Evolutionary conservation across 2,113 vertebrate species (phyloP).

Genomic region (Notothenia rossii): DNA sequence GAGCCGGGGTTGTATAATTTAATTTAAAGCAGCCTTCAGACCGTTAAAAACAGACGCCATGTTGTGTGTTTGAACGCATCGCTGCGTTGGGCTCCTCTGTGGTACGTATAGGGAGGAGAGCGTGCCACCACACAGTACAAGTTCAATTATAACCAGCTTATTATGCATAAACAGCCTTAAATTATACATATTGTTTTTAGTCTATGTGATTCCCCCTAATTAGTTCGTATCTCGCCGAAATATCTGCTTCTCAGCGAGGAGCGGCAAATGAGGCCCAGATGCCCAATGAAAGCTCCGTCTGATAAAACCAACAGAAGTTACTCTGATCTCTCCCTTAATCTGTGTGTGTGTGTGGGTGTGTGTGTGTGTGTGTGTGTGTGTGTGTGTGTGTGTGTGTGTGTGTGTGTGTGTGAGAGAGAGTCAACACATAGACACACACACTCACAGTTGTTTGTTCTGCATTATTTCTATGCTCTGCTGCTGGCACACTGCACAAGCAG

Average conservation of each 20-base stretch:
- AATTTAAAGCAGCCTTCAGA: background rate
- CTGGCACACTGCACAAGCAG: conserved; percentile 75
- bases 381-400: conserved; percentile 42
- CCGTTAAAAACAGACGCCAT: conserved; percentile 6
- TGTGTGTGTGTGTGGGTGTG: conserved; percentile 45
- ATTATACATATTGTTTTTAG: conserved; percentile 74
- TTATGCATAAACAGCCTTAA: conserved; percentile 67
- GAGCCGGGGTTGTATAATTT: background rate
- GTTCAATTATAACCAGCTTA: conserved; percentile 61
- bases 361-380: conserved; percentile 37
- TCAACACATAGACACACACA: background rate
- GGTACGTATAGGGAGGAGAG: conserved; percentile 20
- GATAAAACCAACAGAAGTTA: conserved; percentile 81
- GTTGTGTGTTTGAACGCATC: conserved; percentile 19
- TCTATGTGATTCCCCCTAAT: conserved; percentile 69
- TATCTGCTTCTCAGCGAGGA: conserved; percentile 68
- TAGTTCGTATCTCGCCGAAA: conserved; percentile 65
- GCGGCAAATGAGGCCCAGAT: conserved; percentile 76
- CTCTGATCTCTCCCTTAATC: conserved; percentile 80
- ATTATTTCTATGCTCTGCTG: conserved; percentile 79
- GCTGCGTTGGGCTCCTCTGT: conserved; percentile 34
- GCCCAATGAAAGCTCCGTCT: conserved; percentile 78
- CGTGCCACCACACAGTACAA: conserved; percentile 15
- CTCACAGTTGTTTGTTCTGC: conserved; percentile 68
- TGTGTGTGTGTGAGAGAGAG: conserved; percentile 27